Base-by-base conservation (phyloP, 2,113 vertebrate species). In the Clarias batrachus region DNA sequence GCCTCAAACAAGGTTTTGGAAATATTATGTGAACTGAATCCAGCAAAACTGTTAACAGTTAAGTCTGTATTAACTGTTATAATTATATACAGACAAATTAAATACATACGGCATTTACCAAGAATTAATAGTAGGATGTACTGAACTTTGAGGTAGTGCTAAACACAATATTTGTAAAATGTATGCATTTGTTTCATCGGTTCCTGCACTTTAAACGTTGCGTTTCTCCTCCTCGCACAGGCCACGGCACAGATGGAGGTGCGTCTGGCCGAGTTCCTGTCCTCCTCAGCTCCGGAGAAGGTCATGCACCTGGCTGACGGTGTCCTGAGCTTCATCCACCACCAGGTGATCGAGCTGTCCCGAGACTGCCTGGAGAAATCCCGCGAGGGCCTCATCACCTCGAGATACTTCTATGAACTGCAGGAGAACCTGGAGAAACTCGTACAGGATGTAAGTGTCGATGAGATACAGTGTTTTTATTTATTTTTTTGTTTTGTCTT, bases 161-260 rank as follows among this genome's bases (percentile, higher is more conserved):
- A 13, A 30, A 68, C 4, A 27, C n/a, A 71, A 10, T 33, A 41
- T 7, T 48, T 48, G 6, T 6, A 8, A 48, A 48, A 48, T 48
- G 48, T 33, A 33, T 33, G 33, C 2, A 33, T 33, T 2, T 2
- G 33, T 33, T 33, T 1, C 2, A 33, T 33, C 33, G 33, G 33
- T 33, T 48, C 0, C 41, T 48, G 6, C 25, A 30, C 86, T 19
- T 85, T 86, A 78, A 83, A 56, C 90, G 68, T 89, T 87, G 7
- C 11, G 14, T 21, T 0, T 19, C 6, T 63, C 73, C 12, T 68
- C 17, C 70, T 91, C 57, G 81, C 70, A 13, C 89, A 99, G 97
- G 97, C 98, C 85, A 99, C 97, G 0, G 97, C 97, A 62, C 97
- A 99, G 90, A 99, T 99, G 98, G 98, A 99, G 94, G 97, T 97